Evolutionary conservation across 2,797 vertebrate species (phyloP), one percentile per base, ranked within the genome.

Genomic region (Myotis daubentonii): DNA sequence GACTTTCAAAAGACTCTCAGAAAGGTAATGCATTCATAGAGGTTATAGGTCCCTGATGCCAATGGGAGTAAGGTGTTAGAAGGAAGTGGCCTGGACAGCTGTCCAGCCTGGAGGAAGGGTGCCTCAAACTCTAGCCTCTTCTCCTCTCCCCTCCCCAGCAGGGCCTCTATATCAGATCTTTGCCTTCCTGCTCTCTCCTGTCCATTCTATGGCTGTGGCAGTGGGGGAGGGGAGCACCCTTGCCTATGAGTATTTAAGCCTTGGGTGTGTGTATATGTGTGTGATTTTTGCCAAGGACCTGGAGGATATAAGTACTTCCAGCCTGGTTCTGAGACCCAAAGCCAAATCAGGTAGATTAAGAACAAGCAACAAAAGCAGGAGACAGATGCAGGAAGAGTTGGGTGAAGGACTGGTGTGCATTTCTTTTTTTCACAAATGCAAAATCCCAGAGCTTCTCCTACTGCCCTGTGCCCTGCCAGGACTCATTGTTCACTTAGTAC

Each of bases 1-100:
- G 19, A 25, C 28, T 93, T 93, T 72, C 20, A 65, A 80, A 92
- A 76, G 33, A 19, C 71, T 55, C 41, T 85, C 75, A 47, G n/a
- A 71, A 91, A n/a, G 76, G 12, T 66, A 10, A 3, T 1, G 4
- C 5, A 9, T 44, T 36, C 17, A 70, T 65, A 74, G 60, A 53
- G 8, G 19, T 41, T 60, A 28, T 7, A 9, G 15, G 25, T 57
- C 22, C 17, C 20, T 4, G 17, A n/a, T 41, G 13, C 16, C 38
- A 41, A 10, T 51, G 41, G 38, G 17, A 83, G 1, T 44, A 28
- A 85, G 16, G 12, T n/a, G 12, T 5, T 28, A 8, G n/a, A 17
- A 91, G 49, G 23, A 51, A 87, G 51, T 17, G 1, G 30, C 38
- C 66, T 9, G 8, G 19, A 76, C 1, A 20, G 30, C 12, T 79